A percentile compares a stretch with the other conserved stretches of the same genome.
Conservation (phyloP, 2,113 vertebrate genomes). For the Hemiprocne comata region DNA sequence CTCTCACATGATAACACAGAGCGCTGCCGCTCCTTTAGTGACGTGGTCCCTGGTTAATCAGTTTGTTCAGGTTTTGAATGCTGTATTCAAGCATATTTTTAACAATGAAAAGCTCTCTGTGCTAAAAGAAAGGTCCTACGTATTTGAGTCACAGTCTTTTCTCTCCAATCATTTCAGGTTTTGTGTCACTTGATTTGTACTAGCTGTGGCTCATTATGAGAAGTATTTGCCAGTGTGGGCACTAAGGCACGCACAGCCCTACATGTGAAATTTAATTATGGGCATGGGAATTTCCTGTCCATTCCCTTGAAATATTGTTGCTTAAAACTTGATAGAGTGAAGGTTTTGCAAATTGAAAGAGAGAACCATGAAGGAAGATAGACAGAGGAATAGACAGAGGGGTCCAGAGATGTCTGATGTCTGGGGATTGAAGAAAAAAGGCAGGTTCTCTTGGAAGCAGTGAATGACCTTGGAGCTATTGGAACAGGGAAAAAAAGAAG, state of each 20-base stretch:
- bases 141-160: slow-evolving; percentile 62
- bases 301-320: slow-evolving; percentile 51
- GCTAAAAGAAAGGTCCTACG: slow-evolving; percentile 55
- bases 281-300: slow-evolving; percentile 62
- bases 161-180: slow-evolving; percentile 49
- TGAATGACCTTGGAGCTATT: slow-evolving; percentile 43
- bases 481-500: slow-evolving; percentile 30
- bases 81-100: slow-evolving; percentile 64
- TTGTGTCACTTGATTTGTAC: slow-evolving; percentile 61
- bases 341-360: slow-evolving; percentile 63
- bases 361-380: slow-evolving; percentile 59
- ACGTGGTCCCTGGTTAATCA: slow-evolving; percentile 60
- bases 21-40: slow-evolving; percentile 9
- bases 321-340: slow-evolving; percentile 62
- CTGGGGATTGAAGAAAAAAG: slow-evolving; percentile 37
- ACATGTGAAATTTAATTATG: slow-evolving; percentile 65
- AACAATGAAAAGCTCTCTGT: slow-evolving; percentile 63
- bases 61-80: slow-evolving; percentile 70
- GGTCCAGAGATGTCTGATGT: slow-evolving; percentile 49
- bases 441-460: slow-evolving; percentile 33
- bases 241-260: slow-evolving; percentile 36
- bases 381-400: slow-evolving; percentile 53
- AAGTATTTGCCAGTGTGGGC: slow-evolving; percentile 44
- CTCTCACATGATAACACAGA: slow-evolving; percentile 50
- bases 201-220: slow-evolving; percentile 58